phyloP scores from a whole-genome alignment of 2,797 vertebrate species.

The Lepidocolaptes lacrymiger region DNA sequence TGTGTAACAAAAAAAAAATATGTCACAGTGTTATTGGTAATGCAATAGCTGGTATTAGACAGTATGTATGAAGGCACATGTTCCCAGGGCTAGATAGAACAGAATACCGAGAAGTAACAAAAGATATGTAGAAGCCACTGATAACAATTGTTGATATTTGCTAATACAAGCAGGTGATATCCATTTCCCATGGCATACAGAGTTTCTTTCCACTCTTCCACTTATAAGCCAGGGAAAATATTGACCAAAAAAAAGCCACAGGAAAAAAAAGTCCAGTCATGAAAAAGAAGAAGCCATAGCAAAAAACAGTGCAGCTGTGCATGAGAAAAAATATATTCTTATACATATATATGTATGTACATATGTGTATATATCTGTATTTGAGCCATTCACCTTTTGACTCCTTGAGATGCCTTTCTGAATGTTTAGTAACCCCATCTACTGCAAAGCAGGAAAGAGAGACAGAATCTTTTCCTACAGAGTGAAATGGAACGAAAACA shows the following conservation, averaged over 20 bases:
- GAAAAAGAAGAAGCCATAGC: not conserved
- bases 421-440: not conserved
- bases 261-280: not conserved
- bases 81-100: not conserved
- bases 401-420: not conserved
- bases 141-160: not conserved
- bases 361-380: not conserved
- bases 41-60: not conserved
- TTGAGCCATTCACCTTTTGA: not conserved
- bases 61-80: fast-evolving
- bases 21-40: not conserved
- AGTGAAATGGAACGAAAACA: not conserved
- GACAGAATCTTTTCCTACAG: not conserved
- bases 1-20: not conserved
- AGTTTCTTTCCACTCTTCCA: not conserved
- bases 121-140: not conserved
- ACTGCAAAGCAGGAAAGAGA: not conserved
- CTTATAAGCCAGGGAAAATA: not conserved
- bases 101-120: not conserved
- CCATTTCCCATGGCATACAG: not conserved
- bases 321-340: not conserved
- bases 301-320: not conserved
- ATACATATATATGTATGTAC: too few relatives aligned
- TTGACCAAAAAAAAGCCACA: not conserved
- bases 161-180: not conserved